Conservation (phyloP, 2,113 vertebrate genomes). For the Lophura nycthemera region DNA sequence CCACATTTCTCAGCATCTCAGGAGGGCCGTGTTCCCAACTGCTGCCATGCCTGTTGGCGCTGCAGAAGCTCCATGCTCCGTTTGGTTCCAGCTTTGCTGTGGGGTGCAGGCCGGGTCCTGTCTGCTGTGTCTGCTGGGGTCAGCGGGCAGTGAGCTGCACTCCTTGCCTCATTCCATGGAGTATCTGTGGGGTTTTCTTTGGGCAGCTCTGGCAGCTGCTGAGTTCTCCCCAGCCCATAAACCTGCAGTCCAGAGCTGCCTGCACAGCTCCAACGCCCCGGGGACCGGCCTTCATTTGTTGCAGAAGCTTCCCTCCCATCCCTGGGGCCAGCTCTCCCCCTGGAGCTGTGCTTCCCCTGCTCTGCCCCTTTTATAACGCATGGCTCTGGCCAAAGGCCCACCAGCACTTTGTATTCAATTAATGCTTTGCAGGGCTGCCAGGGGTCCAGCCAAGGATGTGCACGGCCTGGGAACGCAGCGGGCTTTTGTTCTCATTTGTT, state of each 20-base stretch:
- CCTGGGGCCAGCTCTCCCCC: not conserved
- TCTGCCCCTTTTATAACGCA: accelerated
- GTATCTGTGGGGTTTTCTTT: no score
- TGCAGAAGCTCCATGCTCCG: no score
- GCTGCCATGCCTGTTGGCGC: no score
- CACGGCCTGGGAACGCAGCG: no score
- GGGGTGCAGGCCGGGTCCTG: no score
- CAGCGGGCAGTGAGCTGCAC: not conserved
- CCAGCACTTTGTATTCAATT: accelerated
- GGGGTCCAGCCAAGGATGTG: no score
- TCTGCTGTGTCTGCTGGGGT: not conserved
- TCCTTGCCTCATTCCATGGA: not conserved
- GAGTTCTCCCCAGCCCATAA: not conserved
- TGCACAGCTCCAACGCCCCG: no score
- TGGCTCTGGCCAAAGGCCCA: not conserved
- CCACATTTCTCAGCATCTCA: not conserved
- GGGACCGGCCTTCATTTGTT: accelerated
- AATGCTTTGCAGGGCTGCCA: no score
- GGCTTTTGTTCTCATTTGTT: not conserved
- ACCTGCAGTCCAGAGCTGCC: no score
- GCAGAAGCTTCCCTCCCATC: not conserved
- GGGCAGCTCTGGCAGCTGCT: not conserved
- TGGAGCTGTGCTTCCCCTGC: accelerated
- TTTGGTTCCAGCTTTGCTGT: no score
- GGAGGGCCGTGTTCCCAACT: not conserved